Percentiles rank a stretch among this genome's conserved stretches.
Evolutionary conservation across 1,140 invertebrate species (phyloP).

Genomic region (Zaprionus taronus): DNA sequence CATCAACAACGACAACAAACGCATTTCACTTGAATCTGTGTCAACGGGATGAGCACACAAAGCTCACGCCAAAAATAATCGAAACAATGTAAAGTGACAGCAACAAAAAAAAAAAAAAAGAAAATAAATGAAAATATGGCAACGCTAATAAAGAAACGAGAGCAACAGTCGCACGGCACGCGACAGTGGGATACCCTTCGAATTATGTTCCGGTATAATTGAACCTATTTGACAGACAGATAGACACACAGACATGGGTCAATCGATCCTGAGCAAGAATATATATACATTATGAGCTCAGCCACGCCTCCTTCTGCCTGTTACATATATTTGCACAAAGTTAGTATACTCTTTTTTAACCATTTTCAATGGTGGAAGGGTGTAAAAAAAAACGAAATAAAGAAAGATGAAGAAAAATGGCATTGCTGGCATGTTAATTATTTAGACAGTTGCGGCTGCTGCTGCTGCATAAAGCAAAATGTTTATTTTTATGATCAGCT

Average conservation of each 20-base stretch:
- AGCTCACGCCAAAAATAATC: slow-evolving; percentile 44
- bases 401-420: not conserved
- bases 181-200: too few species aligned
- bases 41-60: slow-evolving; percentile 40
- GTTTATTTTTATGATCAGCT: slow-evolving; percentile 59
- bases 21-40: slow-evolving; percentile 39
- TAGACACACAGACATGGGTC: too few species aligned
- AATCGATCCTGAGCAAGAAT: too few species aligned
- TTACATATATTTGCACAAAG: too few species aligned
- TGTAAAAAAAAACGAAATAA: not conserved
- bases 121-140: not conserved
- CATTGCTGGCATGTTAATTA: slow-evolving; percentile 57
- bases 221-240: too few species aligned
- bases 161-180: too few species aligned
- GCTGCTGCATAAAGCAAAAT: slow-evolving; percentile 41
- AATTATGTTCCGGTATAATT: too few species aligned
- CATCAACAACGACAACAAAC: not conserved
- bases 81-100: slow-evolving; percentile 38
- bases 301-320: too few species aligned
- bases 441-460: slow-evolving; percentile 50
- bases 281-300: too few species aligned
- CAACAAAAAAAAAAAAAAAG: not conserved
- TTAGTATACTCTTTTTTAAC: too few species aligned
- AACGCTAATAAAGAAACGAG: slow-evolving; percentile 14
- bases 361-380: too few species aligned